Evolutionary conservation across 2,888 invertebrate species (phyloP), one percentile per base, ranked within the genome.

Genomic region (Gryllus longicercus): DNA sequence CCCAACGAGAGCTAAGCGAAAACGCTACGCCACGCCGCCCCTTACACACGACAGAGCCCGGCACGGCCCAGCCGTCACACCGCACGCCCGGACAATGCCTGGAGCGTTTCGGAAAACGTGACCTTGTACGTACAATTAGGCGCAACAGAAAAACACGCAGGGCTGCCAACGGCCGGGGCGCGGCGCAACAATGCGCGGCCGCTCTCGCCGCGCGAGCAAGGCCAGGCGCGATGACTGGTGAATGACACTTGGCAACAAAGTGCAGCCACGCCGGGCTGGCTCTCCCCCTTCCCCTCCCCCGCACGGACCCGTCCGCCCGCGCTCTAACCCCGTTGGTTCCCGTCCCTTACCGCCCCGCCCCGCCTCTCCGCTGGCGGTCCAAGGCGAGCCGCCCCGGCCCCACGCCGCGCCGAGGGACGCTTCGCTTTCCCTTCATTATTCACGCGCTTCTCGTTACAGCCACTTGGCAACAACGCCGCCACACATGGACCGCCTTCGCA

Each of bases 221-320:
- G 16, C 14, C 14, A 63, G 63, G 16, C 16, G 63, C n/a, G 63
- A 63, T 63, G 14, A 63, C 63, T 63, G 63, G 63, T 63, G 63
- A 63, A 63, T 63, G 63, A 63, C 63, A 63, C 63, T 63, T 63
- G 63, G 63, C 63, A 63, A 63, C 63, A 63, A 63, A 63, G 63
- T 63, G 63, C n/a, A 38, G 63, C 63, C 63, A 3, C 63, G 16
- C 63, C 63, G 16, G 4, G 77, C 11, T 4, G 49, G 49, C 77
- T 3, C 77, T 21, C 77, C 49, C 1, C 77, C 5, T 25, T 25
- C 25, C 77, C 38, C 38, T 11, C 38, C 77, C 11, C n/a, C 38
- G 12, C 77, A 50, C 77, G 14, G 11, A 23, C 77, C 18, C 49
- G 4, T 2, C 63, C 14, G 11, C 77, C 49, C 18, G 51, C 14